Evolutionary conservation across 2,888 invertebrate genomes (phyloP).

Genomic region (Liposcelis brunnea): DNA sequence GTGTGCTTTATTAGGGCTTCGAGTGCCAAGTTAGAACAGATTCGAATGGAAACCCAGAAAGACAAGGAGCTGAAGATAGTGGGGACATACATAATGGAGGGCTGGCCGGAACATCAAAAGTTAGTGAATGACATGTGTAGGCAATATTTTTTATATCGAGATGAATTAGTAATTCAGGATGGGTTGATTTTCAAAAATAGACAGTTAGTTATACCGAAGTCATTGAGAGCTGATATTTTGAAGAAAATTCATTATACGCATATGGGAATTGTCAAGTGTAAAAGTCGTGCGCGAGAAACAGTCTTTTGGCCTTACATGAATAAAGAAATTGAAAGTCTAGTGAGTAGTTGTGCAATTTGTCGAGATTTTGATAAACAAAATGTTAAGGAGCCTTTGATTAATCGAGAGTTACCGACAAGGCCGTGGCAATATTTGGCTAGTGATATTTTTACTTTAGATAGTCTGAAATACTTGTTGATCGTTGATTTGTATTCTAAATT

Average conservation of each 20-base stretch:
- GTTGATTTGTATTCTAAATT: conserved; percentile 18
- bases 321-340: conserved; percentile 15
- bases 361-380: conserved; percentile 15
- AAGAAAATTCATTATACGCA: conserved; percentile 17
- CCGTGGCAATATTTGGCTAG: conserved; percentile 17
- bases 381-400: conserved; percentile 16
- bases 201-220: conserved; percentile 17
- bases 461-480: conserved; percentile 16
- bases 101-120: not conserved
- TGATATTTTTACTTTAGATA: conserved; percentile 17
- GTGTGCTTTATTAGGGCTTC: conserved; percentile 15
- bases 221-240: conserved; percentile 16
- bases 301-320: conserved; percentile 19
- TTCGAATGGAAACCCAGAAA: conserved; percentile 10
- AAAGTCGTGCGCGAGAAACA: conserved; percentile 14
- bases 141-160: conserved; percentile 13
- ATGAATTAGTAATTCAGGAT: conserved; percentile 12
- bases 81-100: not conserved
- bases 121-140: not conserved
- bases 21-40: conserved; percentile 13
- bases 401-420: conserved; percentile 14
- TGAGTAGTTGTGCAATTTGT: conserved; percentile 18
- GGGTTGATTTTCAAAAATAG: conserved; percentile 16
- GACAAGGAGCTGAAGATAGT: not conserved
- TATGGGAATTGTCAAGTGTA: conserved; percentile 17